phyloP scores from a whole-genome alignment of 1,140 invertebrate genomes.

The Andrena cerasifolii region DNA sequence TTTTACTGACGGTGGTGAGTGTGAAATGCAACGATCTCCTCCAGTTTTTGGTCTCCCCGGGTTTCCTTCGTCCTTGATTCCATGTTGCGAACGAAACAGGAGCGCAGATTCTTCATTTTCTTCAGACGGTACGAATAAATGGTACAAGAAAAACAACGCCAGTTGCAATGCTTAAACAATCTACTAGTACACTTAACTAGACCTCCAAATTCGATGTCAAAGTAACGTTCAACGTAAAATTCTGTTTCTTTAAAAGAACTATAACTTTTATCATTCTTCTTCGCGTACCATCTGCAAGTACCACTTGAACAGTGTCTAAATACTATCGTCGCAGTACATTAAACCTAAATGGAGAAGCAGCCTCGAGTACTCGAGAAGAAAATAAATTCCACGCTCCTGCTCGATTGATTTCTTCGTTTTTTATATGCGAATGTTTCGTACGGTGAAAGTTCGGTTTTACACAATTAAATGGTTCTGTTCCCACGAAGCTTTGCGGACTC shows the following conservation, averaged over 20 bases:
- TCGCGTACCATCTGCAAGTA: neutral
- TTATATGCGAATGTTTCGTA: neutral
- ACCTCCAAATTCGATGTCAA: too few species aligned
- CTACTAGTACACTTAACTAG: neutral
- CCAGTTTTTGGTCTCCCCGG: neutral
- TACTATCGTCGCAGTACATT: neutral
- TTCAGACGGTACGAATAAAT: neutral
- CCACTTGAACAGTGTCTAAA: neutral
- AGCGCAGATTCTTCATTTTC: neutral
- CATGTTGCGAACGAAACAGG: neutral
- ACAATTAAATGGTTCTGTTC: slow-evolving; percentile 4
- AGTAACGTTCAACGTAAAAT: slow-evolving; percentile 17
- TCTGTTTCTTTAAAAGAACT: neutral
- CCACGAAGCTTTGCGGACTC: slow-evolving; percentile 7
- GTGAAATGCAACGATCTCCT: neutral
- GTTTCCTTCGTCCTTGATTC: neutral
- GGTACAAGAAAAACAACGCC: neutral
- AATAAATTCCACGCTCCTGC: neutral
- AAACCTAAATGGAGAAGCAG: slow-evolving; percentile 1
- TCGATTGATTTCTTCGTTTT: neutral
- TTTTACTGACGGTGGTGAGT: neutral
- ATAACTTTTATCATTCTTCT: neutral
- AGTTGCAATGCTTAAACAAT: slow-evolving; percentile 1
- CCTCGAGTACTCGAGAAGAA: neutral
- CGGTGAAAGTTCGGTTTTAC: neutral